Base-by-base conservation (phyloP, 1,140 invertebrate species). In the Helicoverpa armigera region DNA sequence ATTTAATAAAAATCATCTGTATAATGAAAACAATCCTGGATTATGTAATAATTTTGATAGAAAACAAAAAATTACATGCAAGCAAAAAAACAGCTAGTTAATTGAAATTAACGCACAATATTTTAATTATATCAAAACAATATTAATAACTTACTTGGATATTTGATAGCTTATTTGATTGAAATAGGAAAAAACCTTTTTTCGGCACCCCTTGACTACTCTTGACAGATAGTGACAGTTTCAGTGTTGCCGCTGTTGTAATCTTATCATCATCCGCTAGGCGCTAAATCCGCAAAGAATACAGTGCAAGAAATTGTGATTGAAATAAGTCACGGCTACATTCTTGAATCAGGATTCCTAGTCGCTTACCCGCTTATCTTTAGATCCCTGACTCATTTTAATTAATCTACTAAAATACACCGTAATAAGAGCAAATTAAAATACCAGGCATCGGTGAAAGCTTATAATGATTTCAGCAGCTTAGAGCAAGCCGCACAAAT, bases 21-120 rank as follows among this genome's bases (percentile, higher is more conserved):
- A 74, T 16, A 70, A 80, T 73, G 60, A 82, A 76, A 76, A 82
- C 83, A 86, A 84, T 82, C 76, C 85, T 29, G 83, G 86, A 85
- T 90, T 90, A 90, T 90, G 89, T 90, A 90, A 89, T 86, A 87
- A 87, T 80, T 72, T 79, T 79, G 56, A 53, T 67, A 53, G 13
- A 35, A 54, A 53, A 18, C 13, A 31, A 31, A 63, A 77, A 53
- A 31, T 9, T 23, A 4, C 9, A 75, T 50, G 35, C 29, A 10
- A 16, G n/a, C 58, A 3, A 75, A 23, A 43, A 74, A 51, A 60
- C 10, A 23, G 13, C 29, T 14, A 5, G 29, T 9, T 48, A 2
- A 50, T 61, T 29, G 0, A 51, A 50, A 10, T 3, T 29, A 4
- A 2, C 5, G 50, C 73, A 50, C 50, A 48, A 50, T 43, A 13